A percentile compares a stretch with the other conserved stretches of the same genome.
Evolutionary conservation across 2,113 vertebrate species (phyloP).

Genomic region (Phrynosoma blainvillii): DNA sequence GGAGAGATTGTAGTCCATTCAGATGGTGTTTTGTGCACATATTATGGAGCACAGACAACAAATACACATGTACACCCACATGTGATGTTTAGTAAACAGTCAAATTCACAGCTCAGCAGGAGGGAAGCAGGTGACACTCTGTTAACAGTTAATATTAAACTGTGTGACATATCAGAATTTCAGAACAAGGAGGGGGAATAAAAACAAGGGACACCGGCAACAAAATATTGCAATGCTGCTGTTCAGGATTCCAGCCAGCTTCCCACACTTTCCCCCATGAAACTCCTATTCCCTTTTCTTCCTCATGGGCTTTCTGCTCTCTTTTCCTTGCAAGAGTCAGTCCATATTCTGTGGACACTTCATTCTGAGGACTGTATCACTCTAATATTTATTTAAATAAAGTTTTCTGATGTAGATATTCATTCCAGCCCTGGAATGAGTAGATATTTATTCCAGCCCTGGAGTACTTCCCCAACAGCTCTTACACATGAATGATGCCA

Average conservation of each 20-base stretch:
- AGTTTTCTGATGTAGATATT: background rate
- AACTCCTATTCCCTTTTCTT: background rate
- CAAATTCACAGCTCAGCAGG: background rate
- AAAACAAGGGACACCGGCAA: background rate
- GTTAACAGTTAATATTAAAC: background rate
- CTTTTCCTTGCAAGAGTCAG: background rate
- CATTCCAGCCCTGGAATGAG: background rate
- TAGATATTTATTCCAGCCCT: background rate
- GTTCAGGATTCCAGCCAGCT: background rate
- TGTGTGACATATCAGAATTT: background rate
- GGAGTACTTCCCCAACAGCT: background rate
- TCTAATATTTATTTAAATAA: too few species aligned
- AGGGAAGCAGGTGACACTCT: background rate
- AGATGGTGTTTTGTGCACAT: background rate
- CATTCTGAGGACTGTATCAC: background rate
- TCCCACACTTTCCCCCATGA: background rate
- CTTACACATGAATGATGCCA: background rate
- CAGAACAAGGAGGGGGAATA: background rate
- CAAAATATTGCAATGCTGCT: background rate
- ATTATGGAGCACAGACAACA: background rate
- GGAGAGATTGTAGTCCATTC: background rate
- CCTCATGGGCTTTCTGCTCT: background rate
- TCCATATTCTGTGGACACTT: background rate
- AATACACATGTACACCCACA: background rate
- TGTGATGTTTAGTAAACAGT: background rate